A percentile compares a stretch with the other conserved stretches of the same genome.
Conservation (phyloP, 2,888 invertebrate genomes). For the Atethmia centrago region DNA sequence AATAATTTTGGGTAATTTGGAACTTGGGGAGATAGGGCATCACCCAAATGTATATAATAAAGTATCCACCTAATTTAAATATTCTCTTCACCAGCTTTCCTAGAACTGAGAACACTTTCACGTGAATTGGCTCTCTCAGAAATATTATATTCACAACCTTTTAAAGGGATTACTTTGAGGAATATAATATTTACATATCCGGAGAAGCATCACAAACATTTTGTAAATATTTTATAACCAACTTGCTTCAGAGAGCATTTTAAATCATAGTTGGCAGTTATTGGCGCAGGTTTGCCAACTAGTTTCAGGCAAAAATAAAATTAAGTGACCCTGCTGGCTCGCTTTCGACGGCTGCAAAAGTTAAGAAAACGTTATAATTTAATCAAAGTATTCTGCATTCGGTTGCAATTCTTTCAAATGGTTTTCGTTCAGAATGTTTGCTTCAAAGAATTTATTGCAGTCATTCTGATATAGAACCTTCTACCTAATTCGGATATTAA, state of each 20-base stretch:
- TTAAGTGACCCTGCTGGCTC: conserved; percentile 29
- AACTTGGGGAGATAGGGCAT: too few relatives aligned
- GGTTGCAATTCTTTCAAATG: conserved; percentile 30
- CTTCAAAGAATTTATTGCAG: conserved; percentile 6
- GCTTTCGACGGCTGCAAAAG: conserved; percentile 37
- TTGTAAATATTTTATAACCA: conserved; percentile 52
- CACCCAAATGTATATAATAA: too few relatives aligned
- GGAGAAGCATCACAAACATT: conserved; percentile 51
- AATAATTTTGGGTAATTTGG: background rate
- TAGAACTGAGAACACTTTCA: conserved; percentile 15
- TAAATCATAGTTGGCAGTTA: conserved; percentile 62
- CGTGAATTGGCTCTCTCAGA: conserved; percentile 19
- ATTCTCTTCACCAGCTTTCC: background rate
- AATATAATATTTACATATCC: conserved; percentile 47
- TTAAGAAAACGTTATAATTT: conserved; percentile 54
- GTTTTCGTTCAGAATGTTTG: conserved; percentile 9
- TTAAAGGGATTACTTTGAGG: conserved; percentile 56
- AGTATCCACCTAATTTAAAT: conserved; percentile 2
- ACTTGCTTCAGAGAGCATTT: conserved; percentile 52
- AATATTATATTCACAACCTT: conserved; percentile 53
- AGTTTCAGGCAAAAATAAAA: conserved; percentile 54
- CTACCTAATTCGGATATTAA: background rate
- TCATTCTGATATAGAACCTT: background rate
- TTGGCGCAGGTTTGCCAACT: conserved; percentile 52
- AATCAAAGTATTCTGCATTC: conserved; percentile 50